Evolutionary conservation across 2,113 vertebrate genomes (phyloP).

Genomic region (Archocentrus centrarchus): DNA sequence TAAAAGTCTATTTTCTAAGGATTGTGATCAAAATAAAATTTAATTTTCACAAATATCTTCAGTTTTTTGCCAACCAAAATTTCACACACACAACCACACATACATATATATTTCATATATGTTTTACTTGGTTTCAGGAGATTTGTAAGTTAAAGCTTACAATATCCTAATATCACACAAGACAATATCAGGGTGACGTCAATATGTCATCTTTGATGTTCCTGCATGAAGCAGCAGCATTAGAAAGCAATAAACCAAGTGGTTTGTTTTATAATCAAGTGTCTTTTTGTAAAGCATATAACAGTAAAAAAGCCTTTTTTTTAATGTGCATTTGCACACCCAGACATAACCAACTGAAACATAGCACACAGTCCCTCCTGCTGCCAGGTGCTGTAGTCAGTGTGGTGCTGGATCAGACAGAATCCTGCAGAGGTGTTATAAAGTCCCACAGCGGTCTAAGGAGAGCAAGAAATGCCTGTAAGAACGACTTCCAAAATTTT

Average conservation of each 20-base stretch:
- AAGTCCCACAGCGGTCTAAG: background rate
- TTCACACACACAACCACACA: too few relatives aligned
- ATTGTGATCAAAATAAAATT: too few relatives aligned
- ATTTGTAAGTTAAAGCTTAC: too few relatives aligned
- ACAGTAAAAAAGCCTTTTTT: background rate
- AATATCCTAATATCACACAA: too few relatives aligned
- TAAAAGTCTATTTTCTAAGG: too few relatives aligned
- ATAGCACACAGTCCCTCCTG: background rate
- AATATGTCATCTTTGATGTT: background rate
- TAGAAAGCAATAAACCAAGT: background rate
- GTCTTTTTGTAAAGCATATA: background rate
- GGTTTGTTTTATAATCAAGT: background rate
- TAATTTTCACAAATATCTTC: too few relatives aligned
- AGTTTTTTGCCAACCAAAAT: too few relatives aligned
- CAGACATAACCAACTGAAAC: background rate
- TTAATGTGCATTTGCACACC: background rate
- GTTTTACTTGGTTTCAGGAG: too few relatives aligned
- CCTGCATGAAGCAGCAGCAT: background rate
- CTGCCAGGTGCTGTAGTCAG: slow-evolving; percentile 11
- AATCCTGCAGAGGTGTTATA: slow-evolving; percentile 3
- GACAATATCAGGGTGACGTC: background rate
- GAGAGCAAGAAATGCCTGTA: background rate
- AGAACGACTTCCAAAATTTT: background rate
- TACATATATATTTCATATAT: too few relatives aligned
- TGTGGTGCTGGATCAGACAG: background rate